A percentile compares a stretch with the other conserved stretches of the same genome.
Conservation (phyloP, 2,113 vertebrate species). For the Amblyornis subalaris region DNA sequence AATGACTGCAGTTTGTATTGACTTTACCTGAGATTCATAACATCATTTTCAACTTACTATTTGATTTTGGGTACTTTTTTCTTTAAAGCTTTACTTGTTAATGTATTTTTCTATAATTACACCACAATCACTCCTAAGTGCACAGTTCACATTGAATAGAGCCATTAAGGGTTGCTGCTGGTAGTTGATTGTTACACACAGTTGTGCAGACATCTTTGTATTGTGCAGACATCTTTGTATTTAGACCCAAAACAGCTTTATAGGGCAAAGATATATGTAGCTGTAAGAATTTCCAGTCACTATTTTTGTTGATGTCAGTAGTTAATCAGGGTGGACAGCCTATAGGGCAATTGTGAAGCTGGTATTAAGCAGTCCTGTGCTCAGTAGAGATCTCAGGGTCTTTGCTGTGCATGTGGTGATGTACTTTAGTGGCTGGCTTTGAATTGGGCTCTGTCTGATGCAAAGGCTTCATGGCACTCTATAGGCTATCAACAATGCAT, state of each 20-base stretch:
- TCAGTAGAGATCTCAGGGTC: background rate
- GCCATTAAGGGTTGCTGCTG: conserved; percentile 25
- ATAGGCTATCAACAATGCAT: background rate
- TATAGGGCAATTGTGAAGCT: background rate
- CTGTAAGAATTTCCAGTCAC: conserved; percentile 13
- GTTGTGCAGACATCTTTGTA: conserved; percentile 25
- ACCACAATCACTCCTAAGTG: conserved; percentile 55
- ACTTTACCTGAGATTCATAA: conserved; percentile 54
- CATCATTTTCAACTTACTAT: conserved; percentile 29
- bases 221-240: conserved; percentile 37
- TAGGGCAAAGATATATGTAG: conserved; percentile 26
- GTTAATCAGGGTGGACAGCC: conserved; percentile 30
- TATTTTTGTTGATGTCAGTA: conserved; percentile 31
- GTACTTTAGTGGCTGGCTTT: background rate
- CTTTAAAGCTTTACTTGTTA: conserved; percentile 62
- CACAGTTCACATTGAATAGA: conserved; percentile 40
- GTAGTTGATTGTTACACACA: conserved; percentile 31
- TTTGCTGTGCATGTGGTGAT: background rate
- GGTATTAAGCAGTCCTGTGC: background rate
- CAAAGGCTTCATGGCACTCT: background rate
- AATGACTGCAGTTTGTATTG: conserved; percentile 32
- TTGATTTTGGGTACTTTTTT: conserved; percentile 43
- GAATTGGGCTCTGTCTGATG: background rate
- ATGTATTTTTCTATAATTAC: conserved; percentile 61
- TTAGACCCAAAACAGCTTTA: conserved; percentile 35